Base-by-base conservation (phyloP, 2,888 invertebrate species). In the Phalera bucephala region DNA sequence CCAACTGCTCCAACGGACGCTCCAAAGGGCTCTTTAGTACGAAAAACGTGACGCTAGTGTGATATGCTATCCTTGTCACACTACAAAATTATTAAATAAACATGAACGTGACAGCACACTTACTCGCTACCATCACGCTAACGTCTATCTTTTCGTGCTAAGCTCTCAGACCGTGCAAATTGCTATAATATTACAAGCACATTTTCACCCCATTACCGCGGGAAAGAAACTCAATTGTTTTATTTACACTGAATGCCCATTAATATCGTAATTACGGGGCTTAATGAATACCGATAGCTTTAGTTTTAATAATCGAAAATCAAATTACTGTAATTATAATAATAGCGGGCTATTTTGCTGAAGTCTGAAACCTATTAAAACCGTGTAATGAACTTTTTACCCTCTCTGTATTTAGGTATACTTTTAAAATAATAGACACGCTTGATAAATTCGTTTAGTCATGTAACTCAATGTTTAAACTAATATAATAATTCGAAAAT, bases 141-240 rank as follows among this genome's bases (percentile, higher is more conserved):
- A n/a, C n/a, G n/a, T n/a, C n/a, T n/a, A n/a, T n/a, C n/a, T n/a
- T n/a, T n/a, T n/a, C n/a, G n/a, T n/a, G n/a, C n/a, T n/a, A n/a
- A n/a, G n/a, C n/a, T n/a, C n/a, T n/a, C n/a, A n/a, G n/a, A 27
- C 38, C 23, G 36, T 40, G 40, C 38, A 40, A 55, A 52, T 50
- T 31, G 36, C 30, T 41, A 15, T 30, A 45, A 40, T 41, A 42
- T 56, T 52, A 56, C 56, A 33, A 47, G 43, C 45, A 51, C 31
- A 45, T 46, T 53, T 53, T 31, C 25, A 35, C 34, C 29, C 34
- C 45, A 47, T 56, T 51, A 44, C 27, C 15, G 29, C 10, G 17
- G 29, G 26, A 38, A 26, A 30, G 25, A 14, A 45, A 28, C 27
- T 31, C 28, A 33, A 41, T 45, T 43, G 47, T 51, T 47, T 44